Conservation (phyloP, 64 coral and sea anemone species). For the Porites australiensis region DNA sequence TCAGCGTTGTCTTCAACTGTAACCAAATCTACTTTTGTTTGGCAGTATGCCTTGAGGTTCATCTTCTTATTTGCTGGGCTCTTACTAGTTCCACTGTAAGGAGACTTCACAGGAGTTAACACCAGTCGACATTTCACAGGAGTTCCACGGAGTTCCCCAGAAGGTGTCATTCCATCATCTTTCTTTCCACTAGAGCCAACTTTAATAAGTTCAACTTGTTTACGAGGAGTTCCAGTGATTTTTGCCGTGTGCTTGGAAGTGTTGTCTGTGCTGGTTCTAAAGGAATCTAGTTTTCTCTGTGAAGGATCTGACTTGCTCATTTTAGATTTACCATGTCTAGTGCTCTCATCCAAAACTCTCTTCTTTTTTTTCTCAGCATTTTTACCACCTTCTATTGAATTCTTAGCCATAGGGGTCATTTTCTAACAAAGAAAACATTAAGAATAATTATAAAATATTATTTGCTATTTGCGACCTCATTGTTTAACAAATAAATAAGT, state of each 20-base stretch:
- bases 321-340: constrained; percentile 23
- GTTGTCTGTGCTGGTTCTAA: background rate
- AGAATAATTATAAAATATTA: too few species aligned
- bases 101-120: constrained; percentile 23
- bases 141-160: constrained; percentile 9
- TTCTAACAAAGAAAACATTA: background rate
- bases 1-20: background rate
- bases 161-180: constrained; percentile 28
- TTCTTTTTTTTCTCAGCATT: constrained; percentile 42
- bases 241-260: background rate
- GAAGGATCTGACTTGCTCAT: constrained; percentile 36
- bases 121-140: constrained; percentile 42
- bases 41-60: background rate
- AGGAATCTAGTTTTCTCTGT: constrained; percentile 57
- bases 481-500: too few species aligned
- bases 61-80: background rate
- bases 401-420: constrained; percentile 9
- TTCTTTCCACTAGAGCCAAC: background rate
- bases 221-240: background rate
- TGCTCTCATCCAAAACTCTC: constrained; percentile 5
- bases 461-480: too few species aligned
- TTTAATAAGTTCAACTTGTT: background rate
- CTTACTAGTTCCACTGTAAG: background rate
- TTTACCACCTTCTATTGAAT: background rate
- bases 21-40: background rate